These are phyloP conservation scores for Phallusia fumigata DNA, from an alignment of 23 tunicate species.

Conservation along the genomic window DNA sequence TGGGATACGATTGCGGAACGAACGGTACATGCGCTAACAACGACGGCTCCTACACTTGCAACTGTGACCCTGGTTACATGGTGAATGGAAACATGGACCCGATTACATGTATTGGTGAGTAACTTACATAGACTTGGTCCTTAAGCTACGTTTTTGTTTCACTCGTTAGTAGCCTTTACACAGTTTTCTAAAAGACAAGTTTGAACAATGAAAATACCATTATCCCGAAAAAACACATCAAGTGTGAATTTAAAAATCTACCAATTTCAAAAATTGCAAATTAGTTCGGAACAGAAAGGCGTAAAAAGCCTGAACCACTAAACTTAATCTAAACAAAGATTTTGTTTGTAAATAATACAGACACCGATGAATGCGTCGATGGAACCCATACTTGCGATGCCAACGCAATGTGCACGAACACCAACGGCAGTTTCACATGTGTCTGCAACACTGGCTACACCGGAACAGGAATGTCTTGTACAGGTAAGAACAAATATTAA, in stretches of 20 bases:
- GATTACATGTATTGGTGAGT: constrained; percentile 14
- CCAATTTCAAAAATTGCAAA: too few species aligned
- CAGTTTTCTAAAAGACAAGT: too few species aligned
- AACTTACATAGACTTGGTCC: too few species aligned
- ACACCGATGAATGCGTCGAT: background rate
- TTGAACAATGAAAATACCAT: too few species aligned
- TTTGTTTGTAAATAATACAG: too few species aligned
- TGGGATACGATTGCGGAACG: background rate
- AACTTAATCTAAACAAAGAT: too few species aligned
- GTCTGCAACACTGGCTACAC: background rate
- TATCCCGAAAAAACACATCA: too few species aligned
- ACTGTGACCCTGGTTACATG: background rate
- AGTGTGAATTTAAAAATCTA: too few species aligned
- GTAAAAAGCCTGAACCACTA: too few species aligned
- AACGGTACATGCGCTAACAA: background rate
- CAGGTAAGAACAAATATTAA: background rate
- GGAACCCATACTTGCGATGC: background rate
- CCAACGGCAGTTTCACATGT: background rate
- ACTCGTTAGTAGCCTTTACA: too few species aligned
- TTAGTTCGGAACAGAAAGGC: too few species aligned
- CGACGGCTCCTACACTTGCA: background rate
- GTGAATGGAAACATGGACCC: constrained; percentile 6
- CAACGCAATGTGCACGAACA: background rate
- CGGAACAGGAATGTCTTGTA: background rate
- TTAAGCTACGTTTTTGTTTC: too few species aligned